Base-by-base conservation (phyloP, 2,888 invertebrate species). In the Leucoptera coffeella region DNA sequence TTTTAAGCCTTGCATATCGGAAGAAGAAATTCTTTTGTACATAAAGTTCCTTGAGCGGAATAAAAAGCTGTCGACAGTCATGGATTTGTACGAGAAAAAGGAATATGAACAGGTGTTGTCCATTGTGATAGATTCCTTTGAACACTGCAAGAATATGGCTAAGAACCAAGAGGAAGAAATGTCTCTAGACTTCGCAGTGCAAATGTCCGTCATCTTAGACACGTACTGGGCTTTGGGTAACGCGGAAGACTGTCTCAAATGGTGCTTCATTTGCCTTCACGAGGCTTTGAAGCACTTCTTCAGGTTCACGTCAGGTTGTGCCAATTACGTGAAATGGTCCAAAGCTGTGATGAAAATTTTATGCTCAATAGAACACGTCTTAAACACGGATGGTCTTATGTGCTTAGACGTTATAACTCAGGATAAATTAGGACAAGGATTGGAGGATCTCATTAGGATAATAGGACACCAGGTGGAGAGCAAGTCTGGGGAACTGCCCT, bases 401-500 rank as follows among this genome's bases (percentile, higher is more conserved):
- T 74, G 39, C 44, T 60, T 56, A 48, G 76, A 77, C 35, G 50
- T 62, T 15, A 50, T 83, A 19, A 54, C 77, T 3, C 72, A 74
- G 23, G 72, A 75, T 31, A 78, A 79, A 30, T 52, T 81, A 7
- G 67, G 78, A 4, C 75, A 85, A 34, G 69, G 88, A 10, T 74
- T 87, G 1, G 81, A 87, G 46, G 83, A 82, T 45, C 61, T 91
- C 22, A 77, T 84, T 12, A 77, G 80, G 40, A 76, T 90, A 26
- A 77, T 89, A 33, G 82, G 83, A 27, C 80, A 84, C 45, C 87
- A 88, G 51, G 71, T 91, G 32, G 88, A 90, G 38, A 86, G 86
- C 17, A 76, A 69, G 45, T 61, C 71, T 14, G 55, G 74, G 15
- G 80, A 78, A 33, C 69, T 78, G 55, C 81, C 83, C 0, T 71